phyloP scores from a whole-genome alignment of 2,113 vertebrate genomes.

The Bostrychus sinensis region DNA sequence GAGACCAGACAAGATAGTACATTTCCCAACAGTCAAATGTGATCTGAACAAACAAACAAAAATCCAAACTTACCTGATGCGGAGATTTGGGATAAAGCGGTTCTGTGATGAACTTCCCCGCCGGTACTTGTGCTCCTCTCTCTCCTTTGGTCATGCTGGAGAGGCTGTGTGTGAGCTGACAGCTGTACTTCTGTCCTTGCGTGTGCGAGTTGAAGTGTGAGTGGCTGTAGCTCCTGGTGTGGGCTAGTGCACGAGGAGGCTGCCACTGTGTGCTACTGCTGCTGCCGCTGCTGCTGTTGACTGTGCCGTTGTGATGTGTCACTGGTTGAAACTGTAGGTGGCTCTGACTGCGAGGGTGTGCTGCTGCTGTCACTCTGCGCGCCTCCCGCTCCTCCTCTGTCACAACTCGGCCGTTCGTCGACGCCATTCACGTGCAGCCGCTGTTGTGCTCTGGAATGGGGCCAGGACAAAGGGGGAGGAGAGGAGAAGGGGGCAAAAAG shows the following conservation, averaged over 20 bases:
- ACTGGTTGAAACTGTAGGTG: slow-evolving; percentile 69
- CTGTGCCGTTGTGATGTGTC: slow-evolving; percentile 28
- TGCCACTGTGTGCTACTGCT: slow-evolving; percentile 54
- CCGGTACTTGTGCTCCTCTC: slow-evolving; percentile 55
- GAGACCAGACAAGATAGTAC: not conserved
- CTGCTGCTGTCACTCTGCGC: not conserved
- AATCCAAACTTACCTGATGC: slow-evolving; percentile 72
- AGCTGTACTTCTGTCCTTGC: slow-evolving; percentile 53
- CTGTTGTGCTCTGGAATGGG: slow-evolving; percentile 59
- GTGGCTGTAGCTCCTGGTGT: slow-evolving; percentile 68
- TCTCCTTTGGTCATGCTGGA: slow-evolving; percentile 78
- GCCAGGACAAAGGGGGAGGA: slow-evolving; percentile 24
- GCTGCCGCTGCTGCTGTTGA: not conserved
- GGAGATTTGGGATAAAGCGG: slow-evolving; percentile 71
- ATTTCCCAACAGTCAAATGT: not conserved
- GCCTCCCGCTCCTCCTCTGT: slow-evolving; percentile 66
- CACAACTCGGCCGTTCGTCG: slow-evolving; percentile 58
- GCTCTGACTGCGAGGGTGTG: slow-evolving; percentile 62
- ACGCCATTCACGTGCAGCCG: slow-evolving; percentile 72
- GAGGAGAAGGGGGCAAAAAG: slow-evolving; percentile 49
- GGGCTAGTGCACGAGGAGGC: slow-evolving; percentile 55
- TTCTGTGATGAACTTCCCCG: slow-evolving; percentile 64
- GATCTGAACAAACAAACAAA: not conserved
- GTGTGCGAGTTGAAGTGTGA: slow-evolving; percentile 60
- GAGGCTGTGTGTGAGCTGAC: slow-evolving; percentile 69